phyloP scores from a whole-genome alignment of 1,140 invertebrate genomes.

The Temnothorax nylanderi region DNA sequence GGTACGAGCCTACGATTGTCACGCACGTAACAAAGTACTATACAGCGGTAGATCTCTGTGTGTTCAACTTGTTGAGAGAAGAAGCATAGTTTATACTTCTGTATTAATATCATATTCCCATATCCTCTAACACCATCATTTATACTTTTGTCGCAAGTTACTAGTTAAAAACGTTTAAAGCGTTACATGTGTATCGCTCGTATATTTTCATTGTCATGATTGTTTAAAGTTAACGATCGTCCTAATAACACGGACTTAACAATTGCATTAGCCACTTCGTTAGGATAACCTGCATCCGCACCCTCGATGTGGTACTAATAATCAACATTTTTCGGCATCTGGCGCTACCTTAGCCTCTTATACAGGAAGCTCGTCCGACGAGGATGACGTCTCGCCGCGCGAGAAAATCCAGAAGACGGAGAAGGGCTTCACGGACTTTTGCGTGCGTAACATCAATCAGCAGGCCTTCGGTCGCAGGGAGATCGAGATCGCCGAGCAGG shows the following conservation, averaged over 20 bases:
- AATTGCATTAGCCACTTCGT: not conserved
- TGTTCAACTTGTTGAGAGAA: not conserved
- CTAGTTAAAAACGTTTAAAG: no score
- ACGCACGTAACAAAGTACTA: not conserved
- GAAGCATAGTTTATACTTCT: not conserved
- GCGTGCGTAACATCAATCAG: conserved; percentile 96
- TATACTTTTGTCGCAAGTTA: not conserved
- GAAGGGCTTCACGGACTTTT: conserved; percentile 94
- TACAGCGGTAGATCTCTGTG: not conserved
- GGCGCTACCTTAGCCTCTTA: conserved; percentile 90
- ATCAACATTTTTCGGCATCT: conserved; percentile 73
- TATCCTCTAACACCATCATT: not conserved
- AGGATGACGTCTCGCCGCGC: conserved; percentile 93
- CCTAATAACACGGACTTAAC: not conserved
- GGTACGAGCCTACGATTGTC: conserved; percentile 85
- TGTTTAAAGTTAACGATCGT: conserved; percentile 14
- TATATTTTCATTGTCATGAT: not conserved
- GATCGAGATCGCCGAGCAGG: conserved; percentile 99
- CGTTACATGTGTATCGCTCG: not conserved
- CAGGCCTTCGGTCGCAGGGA: conserved; percentile 97
- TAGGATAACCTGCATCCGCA: conserved; percentile 39
- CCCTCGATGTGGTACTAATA: conserved; percentile 72
- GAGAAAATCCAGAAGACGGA: conserved; percentile 95
- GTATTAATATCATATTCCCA: not conserved
- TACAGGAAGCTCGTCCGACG: conserved; percentile 95